Evolutionary conservation across 2,888 invertebrate genomes (phyloP), one percentile per base, ranked within the genome.

Genomic region (Tricholauxania praeusta): DNA sequence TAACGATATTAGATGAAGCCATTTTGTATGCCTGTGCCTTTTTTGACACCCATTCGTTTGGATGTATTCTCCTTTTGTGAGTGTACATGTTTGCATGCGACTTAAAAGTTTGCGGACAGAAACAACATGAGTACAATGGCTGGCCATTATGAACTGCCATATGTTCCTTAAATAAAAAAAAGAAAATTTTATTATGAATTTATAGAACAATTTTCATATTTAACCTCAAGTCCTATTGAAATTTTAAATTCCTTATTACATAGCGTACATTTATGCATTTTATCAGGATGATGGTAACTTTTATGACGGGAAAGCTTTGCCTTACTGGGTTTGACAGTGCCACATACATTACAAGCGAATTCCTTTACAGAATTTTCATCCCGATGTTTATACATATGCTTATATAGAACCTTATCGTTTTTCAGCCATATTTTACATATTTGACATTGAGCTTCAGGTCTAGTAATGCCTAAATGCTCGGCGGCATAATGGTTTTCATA

Each of bases 71-170:
- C 74, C 87, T 87, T 55, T 85, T 82, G 77, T 87, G 87, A 0
- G 86, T 84, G 78, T 87, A 85, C 85, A 87, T 85, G 75, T 87
- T 87, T 15, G 85, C 86, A 77, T 84, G 84, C 1, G 86, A 86
- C 77, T 86, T 87, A 69, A 87, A 87, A 15, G 86, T 87, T 78
- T 85, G 83, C 1, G 86, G 80, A 76, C 87, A 87, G 78, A 86
- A 86, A 1, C 83, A 84, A 55, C 87, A 87, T 55, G 81, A 84
- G 68, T 87, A 87, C 3, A 87, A 75, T 7, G 84, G 83, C 63
- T 87, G 86, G 14, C 86, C 86, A 0, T 86, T 86, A 57, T 87
- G 87, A 32, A 84, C 84, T 12, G 87, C 85, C 83, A 86, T 86
- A 72, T 87, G 87, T 76, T 87, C 86, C 86, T 86, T 67, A 0